A percentile compares a stretch with the other conserved stretches of the same genome.
phyloP scores from a whole-genome alignment of 2,888 invertebrate genomes.

The Bombylius discolor region DNA sequence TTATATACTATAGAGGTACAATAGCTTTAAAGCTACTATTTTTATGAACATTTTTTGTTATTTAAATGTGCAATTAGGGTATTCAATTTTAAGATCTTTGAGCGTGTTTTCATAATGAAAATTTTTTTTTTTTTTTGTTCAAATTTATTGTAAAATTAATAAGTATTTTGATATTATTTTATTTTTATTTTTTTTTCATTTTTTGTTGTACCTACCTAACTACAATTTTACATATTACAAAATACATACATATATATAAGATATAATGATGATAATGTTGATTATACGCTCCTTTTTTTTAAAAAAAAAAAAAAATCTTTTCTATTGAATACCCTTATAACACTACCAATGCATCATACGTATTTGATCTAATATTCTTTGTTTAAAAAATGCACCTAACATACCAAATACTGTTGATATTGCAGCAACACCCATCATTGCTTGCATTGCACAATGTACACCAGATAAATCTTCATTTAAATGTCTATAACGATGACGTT shows the following conservation, averaged over 20 bases:
- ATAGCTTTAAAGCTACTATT: no score
- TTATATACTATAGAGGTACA: no score
- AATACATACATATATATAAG: background rate
- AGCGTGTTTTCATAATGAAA: background rate
- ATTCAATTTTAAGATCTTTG: background rate
- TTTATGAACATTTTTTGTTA: background rate
- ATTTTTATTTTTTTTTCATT: no score
- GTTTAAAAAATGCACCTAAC: constrained; percentile 36
- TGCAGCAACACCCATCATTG: constrained; percentile 36
- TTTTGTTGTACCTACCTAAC: no score
- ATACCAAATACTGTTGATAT: constrained; percentile 36
- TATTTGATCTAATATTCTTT: constrained; percentile 35
- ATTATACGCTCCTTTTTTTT: background rate
- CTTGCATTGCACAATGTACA: constrained; percentile 38
- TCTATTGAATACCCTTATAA: constrained; percentile 30
- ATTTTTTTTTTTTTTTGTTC: background rate
- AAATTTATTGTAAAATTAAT: no score
- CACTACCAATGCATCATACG: constrained; percentile 38
- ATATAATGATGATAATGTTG: background rate
- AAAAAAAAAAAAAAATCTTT: no score
- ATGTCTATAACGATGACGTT: constrained; percentile 26
- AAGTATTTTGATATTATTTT: no score
- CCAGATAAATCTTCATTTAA: constrained; percentile 32
- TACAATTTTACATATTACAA: no score
- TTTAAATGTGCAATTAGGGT: background rate